Evolutionary conservation across 2,888 invertebrate species (phyloP), one percentile per base, ranked within the genome.

Genomic region (Mesochorus sp.): DNA sequence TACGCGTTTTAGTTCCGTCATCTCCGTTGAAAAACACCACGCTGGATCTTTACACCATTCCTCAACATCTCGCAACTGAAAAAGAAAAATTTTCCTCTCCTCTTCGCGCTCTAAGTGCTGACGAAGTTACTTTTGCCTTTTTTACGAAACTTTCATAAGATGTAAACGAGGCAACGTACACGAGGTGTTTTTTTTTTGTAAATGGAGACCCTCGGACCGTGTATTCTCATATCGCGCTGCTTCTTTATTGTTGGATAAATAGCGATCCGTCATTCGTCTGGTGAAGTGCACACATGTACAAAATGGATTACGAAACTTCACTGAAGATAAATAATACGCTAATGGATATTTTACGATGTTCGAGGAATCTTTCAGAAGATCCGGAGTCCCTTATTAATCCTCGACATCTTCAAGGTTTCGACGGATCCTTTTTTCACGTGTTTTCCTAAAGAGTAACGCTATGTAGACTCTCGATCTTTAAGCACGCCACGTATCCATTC

Each of bases 181-280:
- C 19, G 57, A 37, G 49, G 34, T 14, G 39, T 55, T 55, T 34
- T 57, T 59, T 55, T 55, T 34, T 57, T 59, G 51, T 19, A 44
- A 51, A 66, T 19, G 42, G 26, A 28, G 19, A 24, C n/a, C n/a
- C n/a, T n/a, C n/a, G 28, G 17, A 19, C n/a, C 53, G 59, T 76
- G 66, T 72, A 49, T 76, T 59, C 57, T 51, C 57, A 44, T 34
- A 51, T 19, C 53, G 10, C 14, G 53, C 28, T 34, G 57, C 47
- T 59, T 17, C 12, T 64, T 64, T 57, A 64, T 76, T 64, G 57
- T 42, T 21, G 64, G 49, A 49, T 64, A 57, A 76, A 49, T 55
- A 42, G 64, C 42, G 49, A 57, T 57, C 21, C 47, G 34, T 64
- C 24, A 64, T 57, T 55, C n/a, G n/a, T 24, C 8, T 6, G 42